Percentiles rank a stretch among this genome's conserved stretches.
phyloP scores from a whole-genome alignment of 2,888 invertebrate genomes.

The Geophilus truncorum region DNA sequence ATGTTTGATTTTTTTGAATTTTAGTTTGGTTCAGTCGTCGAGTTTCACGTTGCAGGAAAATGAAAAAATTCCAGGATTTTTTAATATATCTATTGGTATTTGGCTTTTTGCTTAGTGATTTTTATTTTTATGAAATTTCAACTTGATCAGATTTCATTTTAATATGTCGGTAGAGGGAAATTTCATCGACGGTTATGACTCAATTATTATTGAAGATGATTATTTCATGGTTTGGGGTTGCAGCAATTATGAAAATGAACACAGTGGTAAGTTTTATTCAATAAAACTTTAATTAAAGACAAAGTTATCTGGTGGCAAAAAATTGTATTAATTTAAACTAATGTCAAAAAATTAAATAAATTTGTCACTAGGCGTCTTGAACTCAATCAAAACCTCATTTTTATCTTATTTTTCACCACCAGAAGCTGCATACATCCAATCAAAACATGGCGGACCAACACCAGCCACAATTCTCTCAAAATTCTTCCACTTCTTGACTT shows the following conservation, averaged over 20 bases:
- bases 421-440: not conserved
- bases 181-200: not conserved
- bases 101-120: too few relatives aligned
- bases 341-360: too few relatives aligned
- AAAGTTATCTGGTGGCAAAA: too few relatives aligned
- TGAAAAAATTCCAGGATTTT: not conserved
- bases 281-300: not conserved
- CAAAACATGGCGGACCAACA: not conserved
- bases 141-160: too few relatives aligned
- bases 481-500: not conserved
- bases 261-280: not conserved
- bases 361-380: too few relatives aligned
- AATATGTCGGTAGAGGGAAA: not conserved
- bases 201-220: not conserved
- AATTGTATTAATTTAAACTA: too few relatives aligned
- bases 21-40: not conserved
- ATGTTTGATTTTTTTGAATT: not conserved
- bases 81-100: not conserved
- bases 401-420: not conserved
- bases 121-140: too few relatives aligned
- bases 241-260: not conserved
- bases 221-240: not conserved
- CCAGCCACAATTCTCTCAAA: not conserved
- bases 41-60: not conserved
- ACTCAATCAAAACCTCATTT: too few relatives aligned